A percentile compares a stretch with the other conserved stretches of the same genome.
phyloP scores from a whole-genome alignment of 2,113 vertebrate genomes.

The Budorcas taxicolor region DNA sequence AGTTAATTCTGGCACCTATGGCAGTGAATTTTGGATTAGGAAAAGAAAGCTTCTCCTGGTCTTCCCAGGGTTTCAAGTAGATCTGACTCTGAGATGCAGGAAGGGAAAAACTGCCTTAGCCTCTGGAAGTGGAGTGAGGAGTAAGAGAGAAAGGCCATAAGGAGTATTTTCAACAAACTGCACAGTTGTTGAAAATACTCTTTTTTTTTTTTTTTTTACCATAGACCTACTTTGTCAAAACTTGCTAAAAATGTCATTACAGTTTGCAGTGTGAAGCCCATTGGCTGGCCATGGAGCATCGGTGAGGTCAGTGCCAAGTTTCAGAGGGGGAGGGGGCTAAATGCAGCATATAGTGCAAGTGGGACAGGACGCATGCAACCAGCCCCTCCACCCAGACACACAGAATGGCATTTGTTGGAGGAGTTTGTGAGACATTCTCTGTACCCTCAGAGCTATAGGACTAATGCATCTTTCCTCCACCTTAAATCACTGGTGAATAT shows the following conservation, averaged over 20 bases:
- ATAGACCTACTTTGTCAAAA: neutral
- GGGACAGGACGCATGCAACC: fast-evolving
- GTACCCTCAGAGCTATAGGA: conserved; percentile 22
- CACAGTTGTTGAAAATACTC: neutral
- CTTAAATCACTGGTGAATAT: conserved; percentile 43
- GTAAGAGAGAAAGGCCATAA: neutral
- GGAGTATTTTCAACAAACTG: neutral
- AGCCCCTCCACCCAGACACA: neutral
- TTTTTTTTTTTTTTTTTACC: neutral
- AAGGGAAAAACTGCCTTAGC: neutral
- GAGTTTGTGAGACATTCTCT: neutral
- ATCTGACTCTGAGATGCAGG: neutral
- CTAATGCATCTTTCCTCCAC: conserved; percentile 46
- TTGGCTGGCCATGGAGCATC: neutral
- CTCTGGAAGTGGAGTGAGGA: neutral
- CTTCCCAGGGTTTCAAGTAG: neutral
- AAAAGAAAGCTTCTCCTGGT: neutral
- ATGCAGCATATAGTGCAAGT: neutral
- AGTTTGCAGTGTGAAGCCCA: neutral
- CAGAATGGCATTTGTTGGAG: neutral
- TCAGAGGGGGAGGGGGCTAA: fast-evolving
- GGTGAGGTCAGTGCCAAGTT: neutral
- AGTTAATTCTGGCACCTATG: neutral
- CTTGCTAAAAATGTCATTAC: neutral
- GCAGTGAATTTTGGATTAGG: neutral